A percentile compares a stretch with the other conserved stretches of the same genome.
These are phyloP conservation scores for Riptortus pedestris DNA, from an alignment of 1,140 invertebrate species.

Conservation along the genomic window DNA sequence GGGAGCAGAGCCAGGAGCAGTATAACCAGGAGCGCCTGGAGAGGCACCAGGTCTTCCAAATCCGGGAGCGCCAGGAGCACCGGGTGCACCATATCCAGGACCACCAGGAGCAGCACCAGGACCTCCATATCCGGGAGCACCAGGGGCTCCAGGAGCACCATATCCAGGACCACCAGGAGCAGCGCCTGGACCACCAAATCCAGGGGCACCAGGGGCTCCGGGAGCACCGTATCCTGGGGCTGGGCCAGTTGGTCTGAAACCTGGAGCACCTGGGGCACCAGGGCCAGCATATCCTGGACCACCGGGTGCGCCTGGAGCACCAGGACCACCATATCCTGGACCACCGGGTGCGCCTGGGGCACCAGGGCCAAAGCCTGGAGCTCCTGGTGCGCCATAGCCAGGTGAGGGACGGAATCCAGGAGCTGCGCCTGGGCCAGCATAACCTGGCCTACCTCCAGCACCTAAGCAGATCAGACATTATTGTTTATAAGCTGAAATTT, in stretches of 20 bases:
- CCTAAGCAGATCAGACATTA: too few relatives aligned
- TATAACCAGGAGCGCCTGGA: constrained; percentile 18
- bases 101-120: not conserved
- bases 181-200: constrained; percentile 7
- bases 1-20: not conserved
- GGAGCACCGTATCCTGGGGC: not conserved
- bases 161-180: constrained; percentile 14
- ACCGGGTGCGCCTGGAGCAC: constrained; percentile 13
- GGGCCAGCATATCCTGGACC: not conserved
- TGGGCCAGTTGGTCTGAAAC: constrained; percentile 6
- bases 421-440: not conserved
- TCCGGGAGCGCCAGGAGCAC: constrained; percentile 17
- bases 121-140: not conserved
- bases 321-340: constrained; percentile 14
- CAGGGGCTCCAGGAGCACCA: constrained; percentile 3
- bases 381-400: not conserved
- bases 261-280: not conserved
- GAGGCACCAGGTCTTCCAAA: constrained; percentile 14
- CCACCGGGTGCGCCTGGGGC: constrained; percentile 14
- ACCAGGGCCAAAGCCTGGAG: too few relatives aligned
- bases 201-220: constrained; percentile 11
- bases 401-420: not conserved
- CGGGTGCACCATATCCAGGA: constrained; percentile 3
- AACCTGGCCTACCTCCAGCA: too few relatives aligned
- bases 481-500: not conserved